Evolutionary conservation across 1,140 invertebrate species (phyloP).

Genomic region (Drosophila lacteicornis): DNA sequence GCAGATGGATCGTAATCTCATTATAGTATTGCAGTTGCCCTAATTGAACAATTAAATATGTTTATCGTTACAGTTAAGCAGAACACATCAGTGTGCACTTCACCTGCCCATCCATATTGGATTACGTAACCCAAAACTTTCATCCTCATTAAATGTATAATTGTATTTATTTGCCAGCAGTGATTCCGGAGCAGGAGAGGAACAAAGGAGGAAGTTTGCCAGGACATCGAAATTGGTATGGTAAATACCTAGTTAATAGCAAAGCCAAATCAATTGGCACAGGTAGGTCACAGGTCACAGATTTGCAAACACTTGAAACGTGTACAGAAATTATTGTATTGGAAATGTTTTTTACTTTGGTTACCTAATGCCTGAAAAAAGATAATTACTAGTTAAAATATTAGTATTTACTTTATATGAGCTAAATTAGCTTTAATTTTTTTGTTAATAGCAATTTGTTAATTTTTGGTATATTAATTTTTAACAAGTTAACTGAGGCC

Average conservation of each 20-base stretch:
- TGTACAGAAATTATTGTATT: no score
- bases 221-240: slow-evolving; percentile 31
- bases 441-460: no score
- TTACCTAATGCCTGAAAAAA: no score
- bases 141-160: slow-evolving; percentile 58
- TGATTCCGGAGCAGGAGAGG: not conserved
- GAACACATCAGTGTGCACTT: slow-evolving; percentile 47
- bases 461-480: no score
- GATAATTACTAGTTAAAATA: no score
- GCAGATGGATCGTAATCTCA: slow-evolving; percentile 46
- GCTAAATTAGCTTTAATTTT: no score
- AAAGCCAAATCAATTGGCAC: slow-evolving; percentile 51
- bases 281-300: slow-evolving; percentile 15
- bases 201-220: not conserved
- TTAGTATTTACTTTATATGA: no score
- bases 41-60: slow-evolving; percentile 74
- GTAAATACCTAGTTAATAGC: slow-evolving; percentile 54
- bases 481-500: not conserved
- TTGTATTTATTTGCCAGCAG: slow-evolving; percentile 37
- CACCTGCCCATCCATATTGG: slow-evolving; percentile 48
- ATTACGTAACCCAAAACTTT: slow-evolving; percentile 59
- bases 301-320: not conserved
- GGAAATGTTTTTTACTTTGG: no score
- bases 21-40: slow-evolving; percentile 57
- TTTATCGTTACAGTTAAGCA: slow-evolving; percentile 49